Percentiles rank a stretch among this genome's conserved stretches.
Evolutionary conservation across 2,797 vertebrate species (phyloP).

Genomic region (Momotus momota): DNA sequence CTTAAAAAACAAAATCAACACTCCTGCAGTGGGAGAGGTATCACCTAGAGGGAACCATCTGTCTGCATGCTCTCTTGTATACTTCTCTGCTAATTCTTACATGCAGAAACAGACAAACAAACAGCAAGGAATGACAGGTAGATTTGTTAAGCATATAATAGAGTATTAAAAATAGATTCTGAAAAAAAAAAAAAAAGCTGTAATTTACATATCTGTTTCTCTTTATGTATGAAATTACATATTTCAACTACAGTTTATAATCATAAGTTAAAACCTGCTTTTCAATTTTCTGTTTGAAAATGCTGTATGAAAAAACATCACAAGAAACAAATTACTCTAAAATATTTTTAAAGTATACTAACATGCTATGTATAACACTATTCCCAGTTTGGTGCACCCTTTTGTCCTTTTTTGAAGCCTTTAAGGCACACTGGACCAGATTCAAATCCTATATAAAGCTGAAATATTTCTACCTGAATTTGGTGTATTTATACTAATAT

Average conservation of each 20-base stretch:
- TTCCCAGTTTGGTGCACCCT: neutral
- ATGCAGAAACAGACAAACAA: neutral
- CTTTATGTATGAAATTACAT: neutral
- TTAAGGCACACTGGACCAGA: neutral
- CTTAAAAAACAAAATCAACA: neutral
- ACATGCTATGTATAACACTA: neutral
- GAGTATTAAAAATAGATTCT: neutral
- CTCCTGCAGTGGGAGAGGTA: neutral
- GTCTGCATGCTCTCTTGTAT: neutral
- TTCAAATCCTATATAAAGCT: neutral
- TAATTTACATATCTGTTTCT: neutral
- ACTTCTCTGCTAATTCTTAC: neutral
- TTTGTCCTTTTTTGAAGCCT: neutral
- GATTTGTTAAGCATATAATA: neutral
- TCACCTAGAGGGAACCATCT: neutral
- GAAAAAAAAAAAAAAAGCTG: neutral
- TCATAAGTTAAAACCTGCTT: neutral
- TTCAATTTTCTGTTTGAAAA: neutral
- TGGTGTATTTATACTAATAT: neutral
- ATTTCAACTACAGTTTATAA: neutral
- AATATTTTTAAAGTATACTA: neutral
- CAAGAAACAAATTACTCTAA: neutral
- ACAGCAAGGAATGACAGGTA: neutral
- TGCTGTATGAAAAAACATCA: neutral
- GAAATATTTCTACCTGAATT: neutral